Evolutionary conservation across 1,140 invertebrate genomes (phyloP).

Genomic region (Heliconius nattereri): DNA sequence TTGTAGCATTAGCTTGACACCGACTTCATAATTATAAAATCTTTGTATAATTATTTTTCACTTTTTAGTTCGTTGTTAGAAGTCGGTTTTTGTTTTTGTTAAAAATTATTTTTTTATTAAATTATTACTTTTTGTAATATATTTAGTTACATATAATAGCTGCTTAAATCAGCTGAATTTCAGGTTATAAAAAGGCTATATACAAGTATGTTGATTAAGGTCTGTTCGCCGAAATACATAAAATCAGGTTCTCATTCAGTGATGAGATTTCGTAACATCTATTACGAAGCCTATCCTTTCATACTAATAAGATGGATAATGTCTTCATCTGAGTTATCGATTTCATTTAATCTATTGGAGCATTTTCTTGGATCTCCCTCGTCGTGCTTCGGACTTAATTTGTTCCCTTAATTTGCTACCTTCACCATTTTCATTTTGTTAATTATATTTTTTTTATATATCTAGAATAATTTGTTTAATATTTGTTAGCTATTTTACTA

Average conservation of each 20-base stretch:
- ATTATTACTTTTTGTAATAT: not conserved
- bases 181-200: conserved; percentile 19
- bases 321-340: conserved; percentile 51
- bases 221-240: conserved; percentile 18
- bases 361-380: not conserved
- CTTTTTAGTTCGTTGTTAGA: too few species aligned
- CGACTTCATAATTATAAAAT: too few species aligned
- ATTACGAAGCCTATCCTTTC: conserved; percentile 43
- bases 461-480: not conserved
- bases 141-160: not conserved
- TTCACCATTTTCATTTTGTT: not conserved
- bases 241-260: conserved; percentile 25
- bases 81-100: too few species aligned
- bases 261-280: conserved; percentile 27
- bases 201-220: conserved; percentile 15
- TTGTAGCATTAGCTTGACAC: too few species aligned
- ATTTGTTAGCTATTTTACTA: too few species aligned
- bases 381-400: conserved; percentile 6
- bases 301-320: conserved; percentile 46
- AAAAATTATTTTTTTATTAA: too few species aligned
- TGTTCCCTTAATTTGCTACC: not conserved
- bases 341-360: conserved; percentile 49
- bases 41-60: too few species aligned
- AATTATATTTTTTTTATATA: not conserved
- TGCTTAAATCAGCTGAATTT: not conserved